A percentile compares a stretch with the other conserved stretches of the same genome.
Evolutionary conservation across 2,888 invertebrate genomes (phyloP).

Genomic region (Anticlea derivata): DNA sequence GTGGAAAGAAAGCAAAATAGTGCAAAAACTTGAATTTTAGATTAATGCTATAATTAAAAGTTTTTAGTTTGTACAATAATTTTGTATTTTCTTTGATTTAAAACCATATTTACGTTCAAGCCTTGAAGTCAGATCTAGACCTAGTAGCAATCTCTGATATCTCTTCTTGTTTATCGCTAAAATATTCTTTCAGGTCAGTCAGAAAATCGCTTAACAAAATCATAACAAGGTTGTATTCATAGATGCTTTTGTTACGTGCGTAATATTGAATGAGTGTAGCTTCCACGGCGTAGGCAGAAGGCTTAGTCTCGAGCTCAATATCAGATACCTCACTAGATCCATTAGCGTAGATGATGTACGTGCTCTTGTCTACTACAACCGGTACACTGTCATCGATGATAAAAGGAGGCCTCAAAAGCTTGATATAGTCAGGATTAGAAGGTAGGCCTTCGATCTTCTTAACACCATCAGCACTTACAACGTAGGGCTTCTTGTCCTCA

Average conservation of each 20-base stretch:
- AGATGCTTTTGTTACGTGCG: conserved; percentile 63
- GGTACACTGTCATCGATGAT: conserved; percentile 49
- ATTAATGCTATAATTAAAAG: too few relatives aligned
- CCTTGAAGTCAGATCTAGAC: conserved; percentile 28
- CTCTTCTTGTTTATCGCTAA: conserved; percentile 41
- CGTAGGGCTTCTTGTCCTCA: conserved; percentile 50
- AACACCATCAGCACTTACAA: conserved; percentile 43
- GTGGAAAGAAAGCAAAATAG: too few relatives aligned
- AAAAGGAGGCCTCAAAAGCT: conserved; percentile 55
- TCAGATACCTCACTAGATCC: conserved; percentile 46
- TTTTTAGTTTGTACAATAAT: too few relatives aligned
- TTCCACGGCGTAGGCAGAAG: conserved; percentile 59
- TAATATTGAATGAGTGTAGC: conserved; percentile 57
- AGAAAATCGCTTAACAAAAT: conserved; percentile 38
- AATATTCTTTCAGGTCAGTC: conserved; percentile 42
- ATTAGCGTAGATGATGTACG: conserved; percentile 51
- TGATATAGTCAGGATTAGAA: conserved; percentile 39
- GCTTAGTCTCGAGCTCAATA: conserved; percentile 46
- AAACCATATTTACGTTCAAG: too few relatives aligned
- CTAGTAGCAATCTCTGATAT: too few relatives aligned
- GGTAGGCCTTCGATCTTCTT: conserved; percentile 59
- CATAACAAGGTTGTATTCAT: conserved; percentile 56
- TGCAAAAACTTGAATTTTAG: too few relatives aligned
- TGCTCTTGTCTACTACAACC: conserved; percentile 46
- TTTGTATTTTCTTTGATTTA: too few relatives aligned